phyloP scores from a whole-genome alignment of 2,888 invertebrate species.

The Allolobophora icterica region DNA sequence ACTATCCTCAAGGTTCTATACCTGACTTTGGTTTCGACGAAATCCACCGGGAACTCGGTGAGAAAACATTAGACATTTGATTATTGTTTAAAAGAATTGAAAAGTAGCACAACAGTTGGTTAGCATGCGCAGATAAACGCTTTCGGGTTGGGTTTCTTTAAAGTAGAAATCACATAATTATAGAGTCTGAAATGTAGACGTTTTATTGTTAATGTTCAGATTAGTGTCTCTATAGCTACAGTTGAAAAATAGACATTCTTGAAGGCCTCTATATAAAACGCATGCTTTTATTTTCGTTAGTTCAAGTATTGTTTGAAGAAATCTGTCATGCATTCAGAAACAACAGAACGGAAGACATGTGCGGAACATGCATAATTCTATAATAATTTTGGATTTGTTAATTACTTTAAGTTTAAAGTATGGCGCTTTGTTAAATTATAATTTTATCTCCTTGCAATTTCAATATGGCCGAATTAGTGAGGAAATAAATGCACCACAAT shows the following conservation, averaged over 20 bases:
- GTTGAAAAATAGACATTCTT: not conserved
- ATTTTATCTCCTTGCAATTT: not conserved
- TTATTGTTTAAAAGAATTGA: no score
- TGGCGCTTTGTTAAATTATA: slow-evolving; percentile 17
- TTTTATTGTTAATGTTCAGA: not conserved
- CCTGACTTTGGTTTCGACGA: no score
- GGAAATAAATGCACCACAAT: not conserved
- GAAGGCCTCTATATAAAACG: not conserved
- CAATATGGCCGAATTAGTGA: not conserved
- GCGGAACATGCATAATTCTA: slow-evolving; percentile 8
- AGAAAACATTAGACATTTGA: no score
- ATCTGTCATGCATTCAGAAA: not conserved
- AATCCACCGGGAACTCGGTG: no score
- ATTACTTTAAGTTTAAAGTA: not conserved
- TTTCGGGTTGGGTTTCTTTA: not conserved
- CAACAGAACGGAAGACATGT: not conserved
- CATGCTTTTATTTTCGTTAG: not conserved
- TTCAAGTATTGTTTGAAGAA: not conserved
- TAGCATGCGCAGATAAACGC: no score
- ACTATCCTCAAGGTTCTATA: no score
- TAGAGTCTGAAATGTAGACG: not conserved
- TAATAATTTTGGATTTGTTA: not conserved
- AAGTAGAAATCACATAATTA: not conserved
- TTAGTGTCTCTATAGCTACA: not conserved
- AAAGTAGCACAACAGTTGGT: no score